These are phyloP conservation scores for Lanius collurio DNA, from an alignment of 2,113 vertebrate genomes.

Conservation along the genomic window DNA sequence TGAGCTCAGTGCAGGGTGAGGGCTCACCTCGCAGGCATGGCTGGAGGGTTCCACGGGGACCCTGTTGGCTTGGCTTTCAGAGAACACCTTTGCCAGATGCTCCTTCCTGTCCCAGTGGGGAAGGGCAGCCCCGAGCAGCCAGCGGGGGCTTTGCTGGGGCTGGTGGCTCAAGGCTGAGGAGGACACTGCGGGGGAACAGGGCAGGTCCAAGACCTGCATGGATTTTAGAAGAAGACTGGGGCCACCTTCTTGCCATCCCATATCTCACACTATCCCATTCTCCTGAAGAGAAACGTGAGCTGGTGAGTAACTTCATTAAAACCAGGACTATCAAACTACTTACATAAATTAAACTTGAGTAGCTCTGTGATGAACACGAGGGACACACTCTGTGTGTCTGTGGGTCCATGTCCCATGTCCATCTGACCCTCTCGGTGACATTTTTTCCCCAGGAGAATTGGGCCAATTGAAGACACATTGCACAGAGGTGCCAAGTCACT, in stretches of 20 bases:
- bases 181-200: background rate
- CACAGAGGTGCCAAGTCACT: background rate
- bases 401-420: accelerated
- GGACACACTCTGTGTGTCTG: background rate
- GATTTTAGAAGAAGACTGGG: background rate
- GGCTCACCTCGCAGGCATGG: background rate
- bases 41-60: background rate
- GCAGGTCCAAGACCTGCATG: background rate
- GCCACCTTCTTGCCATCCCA: background rate
- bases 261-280: background rate
- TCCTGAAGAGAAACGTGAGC: background rate
- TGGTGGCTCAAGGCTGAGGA: background rate
- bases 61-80: background rate
- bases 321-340: accelerated
- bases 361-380: background rate
- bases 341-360: background rate
- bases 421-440: accelerated
- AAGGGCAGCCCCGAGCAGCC: background rate
- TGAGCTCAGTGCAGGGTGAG: background rate
- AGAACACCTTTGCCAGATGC: background rate
- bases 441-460: background rate
- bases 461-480: accelerated
- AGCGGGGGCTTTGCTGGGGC: accelerated
- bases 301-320: background rate
- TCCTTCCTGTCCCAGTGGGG: background rate